These are phyloP conservation scores for Macrobrachium nipponense DNA, from an alignment of 1,140 invertebrate genomes.

Conservation along the genomic window DNA sequence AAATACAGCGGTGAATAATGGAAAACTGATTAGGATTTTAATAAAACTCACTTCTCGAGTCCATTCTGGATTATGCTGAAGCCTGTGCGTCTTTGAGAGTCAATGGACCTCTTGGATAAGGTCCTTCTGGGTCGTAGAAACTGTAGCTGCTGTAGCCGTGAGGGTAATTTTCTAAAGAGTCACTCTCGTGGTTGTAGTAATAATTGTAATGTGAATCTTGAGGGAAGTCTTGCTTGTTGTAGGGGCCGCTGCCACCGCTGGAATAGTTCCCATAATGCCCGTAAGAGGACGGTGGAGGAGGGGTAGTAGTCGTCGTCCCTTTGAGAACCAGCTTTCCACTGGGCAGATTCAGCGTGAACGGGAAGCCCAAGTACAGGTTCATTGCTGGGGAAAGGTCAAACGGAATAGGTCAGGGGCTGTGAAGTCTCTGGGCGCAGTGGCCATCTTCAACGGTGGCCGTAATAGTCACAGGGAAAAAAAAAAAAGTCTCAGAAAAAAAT, in stretches of 20 bases:
- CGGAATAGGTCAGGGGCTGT: not conserved
- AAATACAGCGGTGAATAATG: too few species aligned
- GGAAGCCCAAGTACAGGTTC: not conserved
- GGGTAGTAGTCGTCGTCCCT: not conserved
- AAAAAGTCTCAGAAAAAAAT: too few species aligned
- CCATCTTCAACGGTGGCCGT: too few species aligned
- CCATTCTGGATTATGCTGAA: slow-evolving; percentile 10
- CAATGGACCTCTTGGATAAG: not conserved
- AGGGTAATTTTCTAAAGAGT: too few species aligned
- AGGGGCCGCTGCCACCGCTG: too few species aligned
- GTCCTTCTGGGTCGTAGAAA: not conserved
- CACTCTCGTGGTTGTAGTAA: too few species aligned
- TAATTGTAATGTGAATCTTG: too few species aligned
- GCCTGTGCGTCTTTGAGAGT: not conserved
- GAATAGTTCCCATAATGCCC: not conserved
- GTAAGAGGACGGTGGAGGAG: not conserved
- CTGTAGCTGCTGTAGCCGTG: slow-evolving; percentile 6
- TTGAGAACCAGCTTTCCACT: not conserved
- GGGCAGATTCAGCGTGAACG: not conserved
- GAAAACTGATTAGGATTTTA: too few species aligned
- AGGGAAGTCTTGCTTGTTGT: too few species aligned
- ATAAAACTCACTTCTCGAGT: not conserved
- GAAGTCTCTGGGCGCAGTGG: too few species aligned
- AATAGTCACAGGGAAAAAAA: too few species aligned
- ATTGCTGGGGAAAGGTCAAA: not conserved